These are phyloP conservation scores for Drosophila longiperda DNA, from an alignment of 2,888 invertebrate genomes.

Conservation along the genomic window DNA sequence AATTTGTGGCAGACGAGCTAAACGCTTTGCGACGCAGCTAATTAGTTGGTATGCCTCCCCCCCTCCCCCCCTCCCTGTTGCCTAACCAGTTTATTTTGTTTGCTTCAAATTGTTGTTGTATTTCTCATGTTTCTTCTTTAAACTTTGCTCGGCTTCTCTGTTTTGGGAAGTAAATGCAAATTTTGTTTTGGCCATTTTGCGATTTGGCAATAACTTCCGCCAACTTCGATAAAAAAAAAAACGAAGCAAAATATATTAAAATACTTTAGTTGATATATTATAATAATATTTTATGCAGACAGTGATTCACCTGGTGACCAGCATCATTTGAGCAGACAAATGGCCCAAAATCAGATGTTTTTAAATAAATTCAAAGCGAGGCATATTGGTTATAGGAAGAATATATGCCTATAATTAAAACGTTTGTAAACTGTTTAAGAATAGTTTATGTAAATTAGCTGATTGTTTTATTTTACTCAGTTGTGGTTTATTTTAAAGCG, in stretches of 20 bases:
- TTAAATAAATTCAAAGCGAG: not conserved
- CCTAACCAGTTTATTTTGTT: slow-evolving; percentile 41
- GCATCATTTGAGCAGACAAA: slow-evolving; percentile 3
- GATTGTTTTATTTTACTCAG: not conserved
- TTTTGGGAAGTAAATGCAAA: slow-evolving; percentile 79
- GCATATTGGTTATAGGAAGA: not conserved
- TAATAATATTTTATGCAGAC: slow-evolving; percentile 15
- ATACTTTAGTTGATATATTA: slow-evolving; percentile 18
- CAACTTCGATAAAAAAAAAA: slow-evolving; percentile 31
- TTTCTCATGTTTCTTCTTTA: slow-evolving; percentile 8
- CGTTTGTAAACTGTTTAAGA: not conserved
- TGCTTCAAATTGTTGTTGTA: not conserved
- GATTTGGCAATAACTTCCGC: slow-evolving; percentile 53
- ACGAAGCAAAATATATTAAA: not conserved
- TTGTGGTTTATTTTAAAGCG: not conserved
- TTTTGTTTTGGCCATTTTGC: slow-evolving; percentile 51
- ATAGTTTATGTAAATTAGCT: not conserved
- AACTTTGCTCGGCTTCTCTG: slow-evolving; percentile 5
- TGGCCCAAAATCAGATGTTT: not conserved
- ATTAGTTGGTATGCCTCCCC: slow-evolving; percentile 14
- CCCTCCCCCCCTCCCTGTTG: no score
- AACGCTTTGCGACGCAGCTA: slow-evolving; percentile 32
- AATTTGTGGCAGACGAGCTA: slow-evolving; percentile 9
- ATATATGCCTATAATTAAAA: not conserved
- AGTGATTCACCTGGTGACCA: slow-evolving; percentile 22